Evolutionary conservation across 2,797 vertebrate species (phyloP), one percentile per base, ranked within the genome.

Genomic region (Micromesistius poutassou): DNA sequence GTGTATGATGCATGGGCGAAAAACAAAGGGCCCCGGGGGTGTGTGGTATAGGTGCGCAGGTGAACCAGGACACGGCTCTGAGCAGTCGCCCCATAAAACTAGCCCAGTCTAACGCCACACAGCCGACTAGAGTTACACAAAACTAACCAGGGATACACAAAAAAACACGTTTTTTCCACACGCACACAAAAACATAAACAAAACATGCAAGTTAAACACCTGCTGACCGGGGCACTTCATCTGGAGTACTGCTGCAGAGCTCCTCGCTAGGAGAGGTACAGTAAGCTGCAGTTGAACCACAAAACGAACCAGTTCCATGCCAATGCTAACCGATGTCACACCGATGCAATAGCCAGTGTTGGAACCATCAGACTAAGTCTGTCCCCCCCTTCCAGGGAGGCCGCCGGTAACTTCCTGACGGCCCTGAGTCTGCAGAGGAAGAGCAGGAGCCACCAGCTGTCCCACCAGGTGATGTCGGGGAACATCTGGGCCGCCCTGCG

Each of bases 401-500:
- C 98, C 0, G 98, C 98, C 88, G 98, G 96, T 88, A 99, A 99
- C 92, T 99, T 99, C 87, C 94, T 99, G 91, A 98, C 96, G 30
- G 98, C 98, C 79, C 93, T 99, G 86, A 96, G 95, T 84, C 94
- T 98, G 87, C 98, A 99, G 91, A 96, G 97, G 80, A 99, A 99
- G 92, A 99, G 96, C 89, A 94, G 93, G 74, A 97, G 96, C 91
- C 95, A 94, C 74, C 97, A 98, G 90, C 95, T 97, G 87, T 96
- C 96, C n/a, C 96, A 97, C 79, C 95, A 97, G 82, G 96, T 97
- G 76, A 96, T 97, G 87, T 99, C 98, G 62, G 98, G 98, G 81
- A 99, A 97, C 87, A 99, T 99, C 89, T 99, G 98, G 98, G 94
- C 97, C 3, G 98, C 98, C 42, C 94, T 99, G 86, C 94, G 97